These are phyloP conservation scores for Ligdia adustata DNA, from an alignment of 2,888 invertebrate species.

Conservation along the genomic window DNA sequence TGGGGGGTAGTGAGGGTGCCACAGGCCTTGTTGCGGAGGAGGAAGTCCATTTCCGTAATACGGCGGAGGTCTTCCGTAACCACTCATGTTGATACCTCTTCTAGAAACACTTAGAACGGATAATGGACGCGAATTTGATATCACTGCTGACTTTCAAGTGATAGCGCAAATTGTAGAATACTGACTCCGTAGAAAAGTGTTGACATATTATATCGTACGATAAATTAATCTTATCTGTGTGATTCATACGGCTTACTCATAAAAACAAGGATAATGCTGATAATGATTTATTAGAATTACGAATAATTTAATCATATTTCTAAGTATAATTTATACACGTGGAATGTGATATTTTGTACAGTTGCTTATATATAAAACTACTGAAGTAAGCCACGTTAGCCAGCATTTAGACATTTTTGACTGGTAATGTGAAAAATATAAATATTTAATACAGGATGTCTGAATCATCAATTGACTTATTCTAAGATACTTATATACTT, in stretches of 20 bases:
- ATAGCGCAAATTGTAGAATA: conserved; percentile 20
- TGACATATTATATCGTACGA: conserved; percentile 37
- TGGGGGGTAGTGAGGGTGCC: conserved; percentile 37
- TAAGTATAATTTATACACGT: conserved; percentile 23
- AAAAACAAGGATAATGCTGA: conserved; percentile 31
- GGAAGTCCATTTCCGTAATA: conserved; percentile 19
- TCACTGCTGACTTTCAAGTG: neutral
- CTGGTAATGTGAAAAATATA: neutral
- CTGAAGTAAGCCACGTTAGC: no score
- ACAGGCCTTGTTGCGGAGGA: conserved; percentile 26
- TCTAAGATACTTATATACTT: no score
- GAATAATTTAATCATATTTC: conserved; percentile 38
- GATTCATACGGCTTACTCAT: conserved; percentile 34
- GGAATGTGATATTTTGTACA: conserved; percentile 40
- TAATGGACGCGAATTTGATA: neutral
- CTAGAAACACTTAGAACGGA: neutral
- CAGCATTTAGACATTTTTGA: no score
- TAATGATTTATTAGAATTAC: conserved; percentile 36
- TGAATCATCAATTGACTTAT: no score
- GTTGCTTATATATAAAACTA: conserved; percentile 13
- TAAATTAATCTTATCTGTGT: conserved; percentile 44
- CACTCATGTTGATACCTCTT: conserved; percentile 52
- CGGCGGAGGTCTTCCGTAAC: conserved; percentile 54
- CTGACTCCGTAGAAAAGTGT: conserved; percentile 15
- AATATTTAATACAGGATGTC: no score